Base-by-base conservation (phyloP, 2,888 invertebrate genomes). In the Polydrusus tereticollis region DNA sequence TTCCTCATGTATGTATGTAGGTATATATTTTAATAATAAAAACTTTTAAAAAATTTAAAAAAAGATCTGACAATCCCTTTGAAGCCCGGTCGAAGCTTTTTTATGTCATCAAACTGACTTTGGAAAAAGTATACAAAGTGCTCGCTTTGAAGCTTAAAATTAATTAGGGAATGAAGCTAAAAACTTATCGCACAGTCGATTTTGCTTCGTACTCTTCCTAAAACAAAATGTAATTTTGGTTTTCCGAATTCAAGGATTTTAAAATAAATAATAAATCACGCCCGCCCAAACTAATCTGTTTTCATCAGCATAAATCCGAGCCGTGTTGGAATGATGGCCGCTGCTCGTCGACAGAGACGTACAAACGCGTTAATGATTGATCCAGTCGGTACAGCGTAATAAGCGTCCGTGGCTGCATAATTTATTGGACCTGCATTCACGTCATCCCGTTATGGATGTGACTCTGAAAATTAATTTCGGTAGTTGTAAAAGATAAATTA, bases 381-480 rank as follows among this genome's bases (percentile, higher is more conserved):
- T 74, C 74, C 74, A 71, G 66, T 57, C 66, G 60, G 62, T 64
- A 65, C 26, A 60, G 59, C 57, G 52, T 20, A 55, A 58, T 41
- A 41, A 43, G 38, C 41, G 58, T 29, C 29, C 63, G 62, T 45
- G 70, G 74, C 74, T 75, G 74, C 74, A 75, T 75, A 75, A 75
- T 75, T 75, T 75, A 75, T 75, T 72, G 74, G 74, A 72, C 74
- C 74, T 75, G 74, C 74, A 75, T 75, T 75, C 74, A 75, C 74
- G 74, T 75, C 74, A 75, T 65, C 74, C 71, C 63, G 81, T 82
- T 81, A 82, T 82, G 80, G 81, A 82, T 82, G 82, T 81, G 80
- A 75, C 77, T 80, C 79, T 78, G 80, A 80, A 81, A 81, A 82
- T 82, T 82, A 82, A 82, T 82, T 82, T 82, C 81, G 78, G 81